Evolutionary conservation across 2,888 invertebrate genomes (phyloP).

Genomic region (Drosophila nigritarsus): DNA sequence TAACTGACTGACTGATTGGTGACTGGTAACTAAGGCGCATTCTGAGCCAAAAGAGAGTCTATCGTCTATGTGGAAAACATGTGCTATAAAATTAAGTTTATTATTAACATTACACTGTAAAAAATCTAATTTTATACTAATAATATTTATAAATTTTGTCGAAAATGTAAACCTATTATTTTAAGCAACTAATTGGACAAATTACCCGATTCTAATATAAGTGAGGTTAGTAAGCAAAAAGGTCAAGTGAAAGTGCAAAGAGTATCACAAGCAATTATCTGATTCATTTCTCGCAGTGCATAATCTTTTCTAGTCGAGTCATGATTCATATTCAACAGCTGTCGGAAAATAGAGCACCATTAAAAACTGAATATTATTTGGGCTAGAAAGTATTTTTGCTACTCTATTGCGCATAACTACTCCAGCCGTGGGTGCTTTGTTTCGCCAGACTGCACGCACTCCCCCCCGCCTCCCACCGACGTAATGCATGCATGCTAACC

Average conservation of each 20-base stretch:
- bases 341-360: background rate
- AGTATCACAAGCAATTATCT: background rate
- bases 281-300: background rate
- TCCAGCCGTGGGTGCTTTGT: background rate
- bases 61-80: background rate
- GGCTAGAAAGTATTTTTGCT: background rate
- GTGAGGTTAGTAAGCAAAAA: background rate
- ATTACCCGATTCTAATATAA: background rate
- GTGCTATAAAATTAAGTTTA: background rate
- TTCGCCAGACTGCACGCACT: background rate
- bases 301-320: background rate
- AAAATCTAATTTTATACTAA: background rate
- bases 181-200: background rate
- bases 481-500: conserved; percentile 26
- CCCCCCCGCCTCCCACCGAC: background rate
- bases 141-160: background rate
- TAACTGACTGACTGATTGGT: background rate
- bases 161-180: too few relatives aligned
- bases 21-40: background rate
- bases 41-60: background rate
- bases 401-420: background rate
- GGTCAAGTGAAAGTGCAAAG: background rate
- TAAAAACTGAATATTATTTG: background rate
- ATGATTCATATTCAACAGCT: background rate
- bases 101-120: background rate